Conservation (phyloP, 2,113 vertebrate species). For the Hemicordylus capensis region DNA sequence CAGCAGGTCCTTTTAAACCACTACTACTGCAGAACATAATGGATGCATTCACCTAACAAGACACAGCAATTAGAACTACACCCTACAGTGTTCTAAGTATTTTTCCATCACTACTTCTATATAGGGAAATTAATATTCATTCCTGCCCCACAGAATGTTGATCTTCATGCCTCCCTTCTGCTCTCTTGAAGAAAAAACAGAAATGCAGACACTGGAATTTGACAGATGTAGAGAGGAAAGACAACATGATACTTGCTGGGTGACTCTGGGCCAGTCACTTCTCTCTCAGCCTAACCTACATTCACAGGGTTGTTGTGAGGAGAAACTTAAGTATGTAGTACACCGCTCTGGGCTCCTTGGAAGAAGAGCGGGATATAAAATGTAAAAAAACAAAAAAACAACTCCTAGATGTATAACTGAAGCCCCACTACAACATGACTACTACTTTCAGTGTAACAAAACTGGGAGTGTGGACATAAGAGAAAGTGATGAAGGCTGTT, state of each 20-base stretch:
- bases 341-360: too few species aligned
- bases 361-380: too few species aligned
- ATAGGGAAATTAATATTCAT: not conserved
- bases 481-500: rapidly evolving
- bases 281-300: too few species aligned
- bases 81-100: too few species aligned
- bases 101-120: not conserved
- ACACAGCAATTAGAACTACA: too few species aligned
- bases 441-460: not conserved
- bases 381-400: too few species aligned
- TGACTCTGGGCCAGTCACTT: too few species aligned
- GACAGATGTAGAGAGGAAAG: not conserved
- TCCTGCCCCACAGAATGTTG: not conserved
- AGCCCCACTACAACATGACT: not conserved
- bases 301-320: too few species aligned
- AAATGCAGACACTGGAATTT: not conserved
- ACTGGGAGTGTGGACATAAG: not conserved
- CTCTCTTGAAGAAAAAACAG: not conserved
- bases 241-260: too few species aligned
- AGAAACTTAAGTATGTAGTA: too few species aligned
- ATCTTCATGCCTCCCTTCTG: not conserved
- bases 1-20: not conserved
- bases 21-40: not conserved
- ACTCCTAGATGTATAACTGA: not conserved
- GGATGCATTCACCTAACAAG: not conserved